These are phyloP conservation scores for Rhombomys opimus DNA, from an alignment of 2,113 vertebrate species.

Conservation along the genomic window DNA sequence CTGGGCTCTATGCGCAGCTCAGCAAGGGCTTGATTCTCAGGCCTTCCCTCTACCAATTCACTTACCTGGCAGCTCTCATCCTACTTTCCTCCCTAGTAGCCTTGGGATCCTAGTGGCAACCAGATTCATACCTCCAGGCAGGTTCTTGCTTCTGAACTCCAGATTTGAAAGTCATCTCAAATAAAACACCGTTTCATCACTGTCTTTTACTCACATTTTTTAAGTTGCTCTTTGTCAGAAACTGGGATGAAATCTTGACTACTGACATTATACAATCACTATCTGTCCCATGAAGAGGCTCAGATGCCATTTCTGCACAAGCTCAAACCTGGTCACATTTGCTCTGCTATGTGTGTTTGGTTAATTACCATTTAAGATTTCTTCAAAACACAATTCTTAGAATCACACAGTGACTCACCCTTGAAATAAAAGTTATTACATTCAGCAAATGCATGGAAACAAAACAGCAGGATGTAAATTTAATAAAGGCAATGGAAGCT, in stretches of 20 bases:
- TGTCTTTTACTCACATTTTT: not conserved
- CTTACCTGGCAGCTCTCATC: not conserved
- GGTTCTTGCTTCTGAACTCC: not conserved
- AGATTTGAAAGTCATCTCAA: not conserved
- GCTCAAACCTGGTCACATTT: not conserved
- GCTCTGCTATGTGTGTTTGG: not conserved
- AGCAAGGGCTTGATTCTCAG: not conserved
- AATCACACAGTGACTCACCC: conserved; percentile 3
- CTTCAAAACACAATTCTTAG: conserved; percentile 47
- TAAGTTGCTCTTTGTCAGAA: not conserved
- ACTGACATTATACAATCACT: not conserved
- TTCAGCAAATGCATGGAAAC: conserved; percentile 22
- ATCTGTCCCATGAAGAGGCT: not conserved
- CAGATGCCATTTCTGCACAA: too few relatives aligned
- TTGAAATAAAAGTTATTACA: conserved; percentile 52
- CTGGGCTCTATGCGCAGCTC: not conserved
- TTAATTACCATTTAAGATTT: conserved; percentile 62
- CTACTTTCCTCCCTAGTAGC: not conserved
- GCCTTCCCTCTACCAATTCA: not conserved
- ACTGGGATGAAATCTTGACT: not conserved
- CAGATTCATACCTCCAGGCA: not conserved
- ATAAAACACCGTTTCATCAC: not conserved
- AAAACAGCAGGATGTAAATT: conserved; percentile 34
- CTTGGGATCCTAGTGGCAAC: not conserved
- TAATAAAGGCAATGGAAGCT: conserved; percentile 29